These are phyloP conservation scores for Plebejus melissa DNA, from an alignment of 2,888 invertebrate species.

Conservation along the genomic window DNA sequence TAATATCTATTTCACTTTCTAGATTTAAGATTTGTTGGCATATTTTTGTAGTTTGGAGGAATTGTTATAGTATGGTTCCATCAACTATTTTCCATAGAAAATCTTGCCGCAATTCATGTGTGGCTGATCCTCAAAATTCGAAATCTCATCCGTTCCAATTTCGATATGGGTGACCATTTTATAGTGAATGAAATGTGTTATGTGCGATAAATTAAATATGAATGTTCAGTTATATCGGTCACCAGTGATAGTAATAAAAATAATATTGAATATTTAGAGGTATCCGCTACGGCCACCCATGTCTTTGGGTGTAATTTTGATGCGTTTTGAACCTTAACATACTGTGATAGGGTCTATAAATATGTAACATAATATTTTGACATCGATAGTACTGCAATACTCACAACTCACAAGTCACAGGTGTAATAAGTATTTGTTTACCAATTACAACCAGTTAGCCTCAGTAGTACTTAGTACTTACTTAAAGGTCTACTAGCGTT, in stretches of 20 bases:
- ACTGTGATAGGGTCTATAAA: neutral
- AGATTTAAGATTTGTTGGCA: too few relatives aligned
- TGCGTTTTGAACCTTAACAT: neutral
- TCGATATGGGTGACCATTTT: neutral
- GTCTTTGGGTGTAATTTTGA: neutral
- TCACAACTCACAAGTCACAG: neutral
- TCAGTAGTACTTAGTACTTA: neutral
- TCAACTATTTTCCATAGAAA: too few relatives aligned
- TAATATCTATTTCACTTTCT: too few relatives aligned
- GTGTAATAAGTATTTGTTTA: neutral
- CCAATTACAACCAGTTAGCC: neutral
- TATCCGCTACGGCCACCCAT: constrained; percentile 13
- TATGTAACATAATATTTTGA: too few relatives aligned
- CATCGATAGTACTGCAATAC: neutral
- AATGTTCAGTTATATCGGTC: neutral
- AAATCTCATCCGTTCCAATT: neutral
- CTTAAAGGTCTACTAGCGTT: neutral
- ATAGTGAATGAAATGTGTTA: neutral
- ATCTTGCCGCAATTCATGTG: neutral
- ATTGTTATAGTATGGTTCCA: too few relatives aligned
- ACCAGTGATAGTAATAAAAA: constrained; percentile 5
- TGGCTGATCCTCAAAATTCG: neutral
- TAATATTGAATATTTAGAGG: constrained; percentile 7
- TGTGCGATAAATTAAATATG: neutral
- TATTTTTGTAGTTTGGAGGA: too few relatives aligned